These are phyloP conservation scores for Leucoma salicis DNA, from an alignment of 2,888 invertebrate genomes.

Conservation along the genomic window DNA sequence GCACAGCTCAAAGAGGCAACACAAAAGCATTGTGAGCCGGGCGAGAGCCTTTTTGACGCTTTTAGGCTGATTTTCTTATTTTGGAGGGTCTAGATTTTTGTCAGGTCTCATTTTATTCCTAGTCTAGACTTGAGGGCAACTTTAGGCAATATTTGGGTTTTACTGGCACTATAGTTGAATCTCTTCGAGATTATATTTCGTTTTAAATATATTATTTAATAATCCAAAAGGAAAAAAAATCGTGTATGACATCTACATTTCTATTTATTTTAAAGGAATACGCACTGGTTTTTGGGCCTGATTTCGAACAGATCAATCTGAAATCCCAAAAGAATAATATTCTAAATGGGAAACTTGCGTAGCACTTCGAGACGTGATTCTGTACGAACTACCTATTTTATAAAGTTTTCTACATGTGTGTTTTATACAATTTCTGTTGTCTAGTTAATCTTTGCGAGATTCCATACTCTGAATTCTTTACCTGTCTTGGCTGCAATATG, in stretches of 20 bases:
- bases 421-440: too few species aligned
- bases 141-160: constrained; percentile 6
- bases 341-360: background rate
- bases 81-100: constrained; percentile 36
- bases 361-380: background rate
- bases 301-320: background rate
- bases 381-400: background rate
- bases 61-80: constrained; percentile 60
- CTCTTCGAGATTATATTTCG: too few species aligned
- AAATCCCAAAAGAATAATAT: background rate
- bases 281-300: background rate
- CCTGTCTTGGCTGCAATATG: background rate
- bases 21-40: constrained; percentile 38
- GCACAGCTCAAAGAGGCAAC: constrained; percentile 18
- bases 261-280: too few species aligned
- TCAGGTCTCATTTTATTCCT: constrained; percentile 31
- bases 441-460: background rate
- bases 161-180: too few species aligned
- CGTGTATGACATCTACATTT: too few species aligned
- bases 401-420: background rate
- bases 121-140: constrained; percentile 18
- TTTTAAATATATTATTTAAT: too few species aligned
- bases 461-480: background rate
- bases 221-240: too few species aligned
- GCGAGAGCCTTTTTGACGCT: constrained; percentile 52